Conservation (phyloP, 2,797 vertebrate genomes). For the Champsocephalus gunnari region DNA sequence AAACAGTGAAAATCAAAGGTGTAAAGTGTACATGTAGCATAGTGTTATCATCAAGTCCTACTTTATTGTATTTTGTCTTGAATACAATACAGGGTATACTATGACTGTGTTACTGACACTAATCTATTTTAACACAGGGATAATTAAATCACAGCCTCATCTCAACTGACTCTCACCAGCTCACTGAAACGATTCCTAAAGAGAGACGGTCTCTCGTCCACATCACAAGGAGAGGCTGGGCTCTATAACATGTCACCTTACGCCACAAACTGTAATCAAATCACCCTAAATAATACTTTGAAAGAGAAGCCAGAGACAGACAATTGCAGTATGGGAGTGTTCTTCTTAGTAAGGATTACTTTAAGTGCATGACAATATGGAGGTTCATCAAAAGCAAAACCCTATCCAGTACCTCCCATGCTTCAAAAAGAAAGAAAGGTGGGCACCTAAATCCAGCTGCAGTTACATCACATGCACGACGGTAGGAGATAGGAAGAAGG, state of each 20-base stretch:
- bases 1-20: neutral
- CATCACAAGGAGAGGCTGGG: slow-evolving; percentile 29
- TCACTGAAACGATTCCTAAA: slow-evolving; percentile 54
- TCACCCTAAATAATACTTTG: slow-evolving; percentile 49
- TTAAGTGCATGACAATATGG: slow-evolving; percentile 23
- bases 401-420: slow-evolving; percentile 72
- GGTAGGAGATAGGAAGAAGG: slow-evolving; percentile 58
- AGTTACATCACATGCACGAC: slow-evolving; percentile 63
- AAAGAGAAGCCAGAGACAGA: slow-evolving; percentile 7
- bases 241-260: slow-evolving; percentile 33
- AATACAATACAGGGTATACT: slow-evolving; percentile 16
- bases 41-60: neutral
- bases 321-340: slow-evolving; percentile 21
- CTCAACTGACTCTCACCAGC: slow-evolving; percentile 48
- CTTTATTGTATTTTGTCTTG: slow-evolving; percentile 28
- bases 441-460: slow-evolving; percentile 40
- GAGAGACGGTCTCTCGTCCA: slow-evolving; percentile 42
- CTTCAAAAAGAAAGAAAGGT: slow-evolving; percentile 68
- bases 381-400: slow-evolving; percentile 28
- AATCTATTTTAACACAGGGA: slow-evolving; percentile 59
- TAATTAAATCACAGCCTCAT: slow-evolving; percentile 66
- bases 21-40: neutral
- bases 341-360: slow-evolving; percentile 12
- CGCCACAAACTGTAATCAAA: slow-evolving; percentile 59
- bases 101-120: slow-evolving; percentile 23